Conservation (phyloP, 30 jellyfish, hydroid and myxozoan species). For the Morbakka virulenta region DNA sequence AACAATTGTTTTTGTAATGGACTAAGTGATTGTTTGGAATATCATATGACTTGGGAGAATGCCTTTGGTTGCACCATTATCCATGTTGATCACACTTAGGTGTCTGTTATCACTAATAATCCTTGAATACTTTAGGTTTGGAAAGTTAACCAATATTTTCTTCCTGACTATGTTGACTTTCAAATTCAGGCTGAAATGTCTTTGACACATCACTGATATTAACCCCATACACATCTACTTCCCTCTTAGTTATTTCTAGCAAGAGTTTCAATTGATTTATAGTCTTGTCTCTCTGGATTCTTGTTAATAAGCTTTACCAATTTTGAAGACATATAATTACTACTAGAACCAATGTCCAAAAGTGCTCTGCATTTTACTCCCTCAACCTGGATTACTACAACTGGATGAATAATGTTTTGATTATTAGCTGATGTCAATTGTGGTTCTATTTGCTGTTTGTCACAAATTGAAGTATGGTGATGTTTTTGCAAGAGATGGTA, state of each 20-base stretch:
- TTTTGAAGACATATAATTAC: neutral
- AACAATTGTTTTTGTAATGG: constrained; percentile 38
- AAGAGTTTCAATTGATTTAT: constrained; percentile 50
- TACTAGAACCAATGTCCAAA: neutral
- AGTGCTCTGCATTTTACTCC: constrained; percentile 9
- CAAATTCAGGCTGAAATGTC: neutral
- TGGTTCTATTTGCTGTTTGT: constrained; percentile 18
- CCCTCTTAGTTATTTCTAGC: constrained; percentile 25
- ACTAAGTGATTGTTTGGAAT: constrained; percentile 40
- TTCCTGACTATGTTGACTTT: constrained; percentile 36
- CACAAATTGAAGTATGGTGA: constrained; percentile 17
- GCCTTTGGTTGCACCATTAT: constrained; percentile 19
- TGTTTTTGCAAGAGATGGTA: neutral
- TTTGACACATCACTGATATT: constrained; percentile 10
- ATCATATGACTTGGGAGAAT: constrained; percentile 33
- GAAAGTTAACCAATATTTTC: constrained; percentile 38
- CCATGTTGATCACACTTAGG: constrained; percentile 19
- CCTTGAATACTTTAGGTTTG: constrained; percentile 21
- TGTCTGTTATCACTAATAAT: constrained; percentile 11
- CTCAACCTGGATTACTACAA: constrained; percentile 3
- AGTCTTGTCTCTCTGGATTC: constrained; percentile 53
- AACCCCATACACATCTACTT: constrained; percentile 33
- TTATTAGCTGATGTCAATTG: neutral
- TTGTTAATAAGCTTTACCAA: neutral
- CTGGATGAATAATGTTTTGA: neutral